Base-by-base conservation (phyloP, 2,113 vertebrate genomes). In the Neomonachus schauinslandi region DNA sequence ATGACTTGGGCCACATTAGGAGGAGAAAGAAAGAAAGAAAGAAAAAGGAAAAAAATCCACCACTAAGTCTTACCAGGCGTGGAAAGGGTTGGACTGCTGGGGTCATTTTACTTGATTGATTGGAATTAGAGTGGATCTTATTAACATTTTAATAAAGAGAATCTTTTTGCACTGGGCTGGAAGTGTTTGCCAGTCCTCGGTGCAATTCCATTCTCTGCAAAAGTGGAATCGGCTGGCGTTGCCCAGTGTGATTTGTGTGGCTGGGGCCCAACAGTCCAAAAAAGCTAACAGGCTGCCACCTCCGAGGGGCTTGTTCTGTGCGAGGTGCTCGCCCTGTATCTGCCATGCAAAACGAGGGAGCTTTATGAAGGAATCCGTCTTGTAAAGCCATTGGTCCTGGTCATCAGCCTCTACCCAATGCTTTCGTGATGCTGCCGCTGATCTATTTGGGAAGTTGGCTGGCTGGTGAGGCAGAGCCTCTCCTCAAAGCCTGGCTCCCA, bases 391-490 rank as follows among this genome's bases (percentile, higher is more conserved):
- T 99, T 99, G 99, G 99, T 99, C 99, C 99, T 99, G 99, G 99
- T 99, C 99, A 99, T 99, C 99, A 99, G 99, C 98, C 98, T 99
- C 99, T 99, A 99, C 99, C 99, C 99, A 99, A 99, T 99, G 99
- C 99, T 99, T 99, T 99, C 99, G 99, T 99, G 99, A 99, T 99
- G 99, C 99, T 99, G 99, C 99, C 99, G 99, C 99, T 99, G 99
- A 99, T 99, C 99, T 99, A 99, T 99, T 99, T 99, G 99, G 99
- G 99, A 99, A 99, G 99, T 99, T 99, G 99, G 99, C 99, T 99
- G 99, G 98, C 98, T 99, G 99, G 99, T 98, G 98, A 99, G 99
- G 99, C 99, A 98, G 98, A 99, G 99, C 99, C 99, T 99, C 98
- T 99, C 98, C 99, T 99, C 99, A 99, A 99, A 99, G 99, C 98